Base-by-base conservation (phyloP, 2,797 vertebrate species). In the Fistularia commersonii region DNA sequence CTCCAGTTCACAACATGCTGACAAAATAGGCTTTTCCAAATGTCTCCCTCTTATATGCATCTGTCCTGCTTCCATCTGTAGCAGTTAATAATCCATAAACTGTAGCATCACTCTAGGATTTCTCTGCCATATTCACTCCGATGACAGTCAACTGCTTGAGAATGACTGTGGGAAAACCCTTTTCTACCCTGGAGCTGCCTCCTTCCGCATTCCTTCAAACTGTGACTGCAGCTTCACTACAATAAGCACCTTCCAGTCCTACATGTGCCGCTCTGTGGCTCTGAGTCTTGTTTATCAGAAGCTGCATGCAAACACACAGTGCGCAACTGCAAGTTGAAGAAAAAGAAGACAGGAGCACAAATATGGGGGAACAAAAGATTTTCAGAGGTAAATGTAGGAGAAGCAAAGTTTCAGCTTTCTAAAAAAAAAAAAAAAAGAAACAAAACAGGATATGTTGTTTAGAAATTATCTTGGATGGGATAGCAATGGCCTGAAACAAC, bases 161-260 rank as follows among this genome's bases (percentile, higher is more conserved):
- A 52, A 42, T 46, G 51, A 60, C 54, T 54, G 61, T 58, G 67
- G 72, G 68, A 87, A 87, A 80, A 74, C 35, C 64, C 64, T 56
- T 61, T 72, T 56, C 66, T 66, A 75, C 54, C 69, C 51, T 42
- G 44, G 50, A 32, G 49, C 54, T 11, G 58, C 44, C 48, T 54
- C 76, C 75, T 84, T 85, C 80, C 85, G 82, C 81, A 81, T 87
- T 85, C 77, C 65, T 49, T 44, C 55, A 48, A 32, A 63, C 38
- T 73, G 33, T 32, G 52, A 52, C 45, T 55, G 41, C 66, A 65
- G 52, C 54, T 70, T 47, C 11, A 48, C 58, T 44, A 15, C 47
- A 69, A 81, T 85, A 66, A 68, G 13, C 34, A 84, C 79, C 76
- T 77, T 62, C 36, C 54, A 77, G 70, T 62, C 64, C 74, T 63